These are phyloP conservation scores for Pyxicephalus adspersus DNA, from an alignment of 2,113 vertebrate genomes.

Conservation along the genomic window DNA sequence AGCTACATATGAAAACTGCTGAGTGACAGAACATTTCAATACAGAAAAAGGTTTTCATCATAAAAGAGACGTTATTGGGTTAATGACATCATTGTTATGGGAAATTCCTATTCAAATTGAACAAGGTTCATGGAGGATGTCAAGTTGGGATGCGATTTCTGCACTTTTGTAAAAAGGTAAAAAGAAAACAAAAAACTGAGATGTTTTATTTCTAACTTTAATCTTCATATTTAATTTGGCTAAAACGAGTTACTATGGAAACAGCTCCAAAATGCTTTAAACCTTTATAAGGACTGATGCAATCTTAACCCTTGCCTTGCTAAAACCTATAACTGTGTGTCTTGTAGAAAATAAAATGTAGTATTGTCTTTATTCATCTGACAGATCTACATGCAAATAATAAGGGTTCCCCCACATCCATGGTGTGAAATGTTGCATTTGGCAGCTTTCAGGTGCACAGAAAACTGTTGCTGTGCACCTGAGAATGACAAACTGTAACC, in stretches of 20 bases:
- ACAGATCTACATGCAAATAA: too few species aligned
- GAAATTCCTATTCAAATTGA: neutral
- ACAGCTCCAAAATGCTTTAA: slow-evolving; percentile 26
- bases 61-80: neutral
- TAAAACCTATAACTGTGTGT: too few species aligned
- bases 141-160: neutral
- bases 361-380: too few species aligned
- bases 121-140: neutral
- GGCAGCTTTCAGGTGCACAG: too few species aligned
- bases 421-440: too few species aligned
- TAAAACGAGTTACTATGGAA: slow-evolving; percentile 42
- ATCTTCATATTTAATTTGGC: slow-evolving; percentile 39
- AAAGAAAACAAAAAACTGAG: neutral
- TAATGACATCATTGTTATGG: neutral
- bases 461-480: too few species aligned
- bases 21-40: neutral
- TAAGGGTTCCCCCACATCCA: too few species aligned
- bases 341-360: too few species aligned
- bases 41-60: neutral
- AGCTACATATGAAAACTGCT: neutral
- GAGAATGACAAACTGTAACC: too few species aligned
- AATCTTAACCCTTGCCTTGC: slow-evolving; percentile 8
- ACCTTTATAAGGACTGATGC: slow-evolving; percentile 3
- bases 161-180: too few species aligned
- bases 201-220: neutral